Conservation (phyloP, 2,113 vertebrate species). For the Sphyrna mokarran region DNA sequence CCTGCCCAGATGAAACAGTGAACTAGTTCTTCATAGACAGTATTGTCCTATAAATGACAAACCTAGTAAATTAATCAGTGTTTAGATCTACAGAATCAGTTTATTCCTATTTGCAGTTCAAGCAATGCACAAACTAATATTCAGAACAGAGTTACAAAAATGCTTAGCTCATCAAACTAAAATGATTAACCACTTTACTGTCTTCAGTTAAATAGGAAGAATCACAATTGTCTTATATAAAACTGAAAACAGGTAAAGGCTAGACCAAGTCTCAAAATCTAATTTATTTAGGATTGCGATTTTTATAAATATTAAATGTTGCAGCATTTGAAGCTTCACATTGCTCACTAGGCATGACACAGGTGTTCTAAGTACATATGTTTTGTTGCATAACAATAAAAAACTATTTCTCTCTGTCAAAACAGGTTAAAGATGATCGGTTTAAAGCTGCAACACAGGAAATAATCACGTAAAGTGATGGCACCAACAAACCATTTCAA, state of each 20-base stretch:
- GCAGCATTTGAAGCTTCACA: not conserved
- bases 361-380: not conserved
- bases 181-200: no score
- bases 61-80: conserved; percentile 37
- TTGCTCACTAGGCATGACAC: not conserved
- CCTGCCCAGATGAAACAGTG: conserved; percentile 39
- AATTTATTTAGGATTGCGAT: not conserved
- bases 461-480: not conserved
- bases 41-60: conserved; percentile 37
- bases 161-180: not conserved
- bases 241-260: not conserved
- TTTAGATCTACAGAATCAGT: not conserved
- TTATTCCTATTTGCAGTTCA: not conserved
- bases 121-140: not conserved
- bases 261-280: not conserved
- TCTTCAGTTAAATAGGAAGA: not conserved
- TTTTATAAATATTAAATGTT: not conserved
- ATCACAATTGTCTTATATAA: not conserved
- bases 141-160: not conserved
- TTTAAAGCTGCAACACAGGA: not conserved
- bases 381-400: not conserved
- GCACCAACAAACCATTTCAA: not conserved
- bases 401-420: not conserved
- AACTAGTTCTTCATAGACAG: conserved; percentile 41
- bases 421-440: not conserved